Evolutionary conservation across 2,113 vertebrate genomes (phyloP).

Genomic region (Pelusios castaneus): DNA sequence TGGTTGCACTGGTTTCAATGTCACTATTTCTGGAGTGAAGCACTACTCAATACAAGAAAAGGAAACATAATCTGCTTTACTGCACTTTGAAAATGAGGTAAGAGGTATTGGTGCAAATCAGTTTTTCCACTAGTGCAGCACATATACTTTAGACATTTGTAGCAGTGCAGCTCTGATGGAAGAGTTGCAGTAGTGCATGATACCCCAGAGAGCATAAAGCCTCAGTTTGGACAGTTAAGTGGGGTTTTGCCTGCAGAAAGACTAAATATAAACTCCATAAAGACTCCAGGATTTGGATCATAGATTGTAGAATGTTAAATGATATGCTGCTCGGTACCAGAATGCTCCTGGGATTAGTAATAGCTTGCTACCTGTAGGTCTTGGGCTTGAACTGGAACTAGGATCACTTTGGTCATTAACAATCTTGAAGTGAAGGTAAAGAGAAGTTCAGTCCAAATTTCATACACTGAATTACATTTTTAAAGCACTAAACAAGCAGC

Average conservation of each 20-base stretch:
- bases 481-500: background rate
- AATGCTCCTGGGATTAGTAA: background rate
- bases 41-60: background rate
- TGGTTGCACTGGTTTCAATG: background rate
- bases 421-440: background rate
- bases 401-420: background rate
- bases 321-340: background rate
- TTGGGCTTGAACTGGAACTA: background rate
- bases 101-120: background rate
- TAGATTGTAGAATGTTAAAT: background rate
- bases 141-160: background rate
- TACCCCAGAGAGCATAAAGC: background rate
- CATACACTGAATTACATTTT: background rate
- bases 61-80: background rate
- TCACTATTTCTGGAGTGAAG: rapidly evolving
- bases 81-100: background rate
- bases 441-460: background rate
- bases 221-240: background rate
- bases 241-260: background rate
- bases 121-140: background rate
- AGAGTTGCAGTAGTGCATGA: background rate
- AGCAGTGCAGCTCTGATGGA: background rate
- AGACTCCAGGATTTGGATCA: conserved; percentile 1
- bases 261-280: background rate
- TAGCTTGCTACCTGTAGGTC: background rate